Evolutionary conservation across 2,797 vertebrate genomes (phyloP).

Genomic region (Bucorvus abyssinicus): DNA sequence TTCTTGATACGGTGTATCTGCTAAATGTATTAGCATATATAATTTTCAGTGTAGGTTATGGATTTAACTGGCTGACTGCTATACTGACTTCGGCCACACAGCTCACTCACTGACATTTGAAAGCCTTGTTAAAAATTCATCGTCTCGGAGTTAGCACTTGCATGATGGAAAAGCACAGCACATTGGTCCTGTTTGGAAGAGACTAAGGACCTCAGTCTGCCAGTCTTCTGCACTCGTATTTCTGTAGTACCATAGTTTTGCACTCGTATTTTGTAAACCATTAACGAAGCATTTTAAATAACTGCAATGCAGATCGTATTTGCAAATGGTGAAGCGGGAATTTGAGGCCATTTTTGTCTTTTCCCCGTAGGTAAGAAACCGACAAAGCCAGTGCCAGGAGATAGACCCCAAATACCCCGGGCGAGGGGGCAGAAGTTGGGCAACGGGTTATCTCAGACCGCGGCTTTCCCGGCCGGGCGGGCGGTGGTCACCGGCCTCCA

Average conservation of each 20-base stretch:
- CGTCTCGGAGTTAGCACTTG: background rate
- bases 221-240: fast-evolving
- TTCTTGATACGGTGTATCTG: background rate
- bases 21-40: background rate
- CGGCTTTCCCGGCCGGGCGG: too few species aligned
- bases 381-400: fast-evolving
- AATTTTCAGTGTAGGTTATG: background rate
- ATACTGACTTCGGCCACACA: background rate
- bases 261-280: fast-evolving
- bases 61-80: background rate
- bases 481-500: too few species aligned
- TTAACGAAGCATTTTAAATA: fast-evolving
- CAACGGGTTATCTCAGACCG: too few species aligned
- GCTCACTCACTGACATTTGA: background rate
- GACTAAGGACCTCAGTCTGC: fast-evolving
- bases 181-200: background rate
- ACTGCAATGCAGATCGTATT: fast-evolving
- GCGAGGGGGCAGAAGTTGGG: too few species aligned
- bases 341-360: fast-evolving
- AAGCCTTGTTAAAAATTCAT: background rate
- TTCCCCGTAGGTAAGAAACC: too few species aligned
- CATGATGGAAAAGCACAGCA: fast-evolving
- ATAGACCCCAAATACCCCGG: too few species aligned
- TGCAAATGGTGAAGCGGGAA: fast-evolving
- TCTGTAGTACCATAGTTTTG: fast-evolving